Evolutionary conservation across 2,797 vertebrate genomes (phyloP).

Genomic region (Acridotheres tristis): DNA sequence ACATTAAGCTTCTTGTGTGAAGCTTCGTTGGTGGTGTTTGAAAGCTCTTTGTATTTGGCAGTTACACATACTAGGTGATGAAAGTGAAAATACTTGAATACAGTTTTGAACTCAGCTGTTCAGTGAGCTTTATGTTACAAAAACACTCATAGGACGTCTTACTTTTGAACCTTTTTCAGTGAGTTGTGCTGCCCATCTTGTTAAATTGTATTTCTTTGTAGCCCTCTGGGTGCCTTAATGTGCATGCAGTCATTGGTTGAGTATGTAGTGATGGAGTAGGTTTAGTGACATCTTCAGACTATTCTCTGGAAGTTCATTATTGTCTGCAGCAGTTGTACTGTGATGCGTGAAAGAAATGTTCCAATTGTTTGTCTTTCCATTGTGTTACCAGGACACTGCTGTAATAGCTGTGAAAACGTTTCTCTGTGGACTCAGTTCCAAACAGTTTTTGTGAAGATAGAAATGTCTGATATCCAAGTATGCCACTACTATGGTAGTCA

Average conservation of each 20-base stretch:
- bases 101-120: not conserved
- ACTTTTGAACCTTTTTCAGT: not conserved
- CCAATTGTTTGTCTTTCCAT: not conserved
- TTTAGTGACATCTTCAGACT: not conserved
- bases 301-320: not conserved
- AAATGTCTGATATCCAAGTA: not conserved
- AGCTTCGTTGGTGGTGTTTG: not conserved
- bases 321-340: not conserved
- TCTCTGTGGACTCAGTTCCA: not conserved
- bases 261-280: not conserved
- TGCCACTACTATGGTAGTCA: not conserved
- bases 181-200: not conserved
- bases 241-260: not conserved
- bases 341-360: not conserved
- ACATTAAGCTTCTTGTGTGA: not conserved
- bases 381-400: not conserved
- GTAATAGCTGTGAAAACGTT: not conserved
- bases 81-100: not conserved
- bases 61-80: not conserved
- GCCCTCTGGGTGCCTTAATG: not conserved
- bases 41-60: not conserved
- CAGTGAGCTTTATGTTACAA: not conserved
- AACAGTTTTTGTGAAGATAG: not conserved
- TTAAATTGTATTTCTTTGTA: not conserved
- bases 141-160: not conserved